Evolutionary conservation across 23 tunicate genomes (phyloP), one percentile per base, ranked within the genome.

Genomic region (Styela plicata): DNA sequence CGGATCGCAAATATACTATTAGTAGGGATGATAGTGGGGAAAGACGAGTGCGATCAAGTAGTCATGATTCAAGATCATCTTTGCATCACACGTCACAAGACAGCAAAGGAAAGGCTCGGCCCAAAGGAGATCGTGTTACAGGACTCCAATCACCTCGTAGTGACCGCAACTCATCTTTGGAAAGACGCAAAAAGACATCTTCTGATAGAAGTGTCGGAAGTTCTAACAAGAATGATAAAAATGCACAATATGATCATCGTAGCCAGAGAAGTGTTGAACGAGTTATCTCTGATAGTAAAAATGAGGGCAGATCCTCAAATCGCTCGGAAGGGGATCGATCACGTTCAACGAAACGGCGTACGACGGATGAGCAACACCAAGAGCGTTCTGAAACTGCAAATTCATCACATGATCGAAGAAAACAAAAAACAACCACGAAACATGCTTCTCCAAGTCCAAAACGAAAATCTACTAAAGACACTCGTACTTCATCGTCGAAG

Each of bases 1-100:
- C 36, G 16, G 77, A 71, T 34, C 77, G 77, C 2, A 71, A 71
- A 30, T 34, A 71, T 71, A 26, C 34, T 33, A 33, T 16, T 71
- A 34, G 26, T 30, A 34, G 35, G 3, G 77, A 71, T 32, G 36
- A 71, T 22, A 28, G 23, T 32, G 35, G 23, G 32, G 37, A 71
- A 3, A 27, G 77, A 19, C 77, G 26, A 2, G 32, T 18, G 34
- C 34, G 77, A 71, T 71, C 77, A 5, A 32, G 77, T 36, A 71
- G 77, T 71, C 77, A 71, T 17, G 77, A 71, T 32, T 71, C 77
- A 18, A 33, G 77, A 21, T 71, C 77, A 5, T 31, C 77, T 28
- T 34, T 16, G 32, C 77, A 7, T 19, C 77, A 71, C 36, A n/a
- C 36, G 5, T 34, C 77, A 20, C 23, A 21, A 30, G 35, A 34